Conservation (phyloP, 2,113 vertebrate genomes). For the Cyprinodon brontotheroides region DNA sequence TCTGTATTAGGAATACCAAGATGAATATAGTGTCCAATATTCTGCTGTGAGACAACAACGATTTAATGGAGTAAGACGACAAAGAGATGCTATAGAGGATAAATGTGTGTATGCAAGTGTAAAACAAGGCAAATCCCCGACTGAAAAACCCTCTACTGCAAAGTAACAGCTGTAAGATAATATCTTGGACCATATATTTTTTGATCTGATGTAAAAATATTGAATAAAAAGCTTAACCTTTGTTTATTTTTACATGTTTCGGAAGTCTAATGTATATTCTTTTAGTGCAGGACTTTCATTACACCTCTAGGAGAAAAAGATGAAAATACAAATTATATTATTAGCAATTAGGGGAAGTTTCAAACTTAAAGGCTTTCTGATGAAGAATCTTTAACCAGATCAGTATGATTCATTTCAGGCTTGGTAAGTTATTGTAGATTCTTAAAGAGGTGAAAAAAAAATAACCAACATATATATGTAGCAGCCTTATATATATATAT, state of each 20-base stretch:
- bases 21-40: conserved; percentile 9
- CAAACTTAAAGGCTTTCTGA: neutral
- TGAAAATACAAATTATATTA: no score
- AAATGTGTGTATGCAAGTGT: conserved; percentile 19
- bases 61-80: conserved; percentile 6
- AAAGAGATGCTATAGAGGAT: neutral
- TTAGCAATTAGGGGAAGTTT: neutral
- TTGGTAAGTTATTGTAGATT: neutral
- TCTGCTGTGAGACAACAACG: conserved; percentile 1
- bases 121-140: neutral
- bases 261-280: neutral
- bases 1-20: neutral
- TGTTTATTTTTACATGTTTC: neutral
- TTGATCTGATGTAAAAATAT: no score
- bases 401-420: neutral
- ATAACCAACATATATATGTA: no score
- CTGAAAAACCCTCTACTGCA: neutral
- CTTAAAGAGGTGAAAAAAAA: neutral
- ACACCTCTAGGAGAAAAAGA: no score
- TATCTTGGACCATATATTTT: neutral
- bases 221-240: neutral
- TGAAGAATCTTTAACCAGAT: neutral
- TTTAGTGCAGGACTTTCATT: neutral
- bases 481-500: no score
- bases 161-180: no score